Conservation (phyloP, 1,140 invertebrate species). For the Drosophila carrolli region DNA sequence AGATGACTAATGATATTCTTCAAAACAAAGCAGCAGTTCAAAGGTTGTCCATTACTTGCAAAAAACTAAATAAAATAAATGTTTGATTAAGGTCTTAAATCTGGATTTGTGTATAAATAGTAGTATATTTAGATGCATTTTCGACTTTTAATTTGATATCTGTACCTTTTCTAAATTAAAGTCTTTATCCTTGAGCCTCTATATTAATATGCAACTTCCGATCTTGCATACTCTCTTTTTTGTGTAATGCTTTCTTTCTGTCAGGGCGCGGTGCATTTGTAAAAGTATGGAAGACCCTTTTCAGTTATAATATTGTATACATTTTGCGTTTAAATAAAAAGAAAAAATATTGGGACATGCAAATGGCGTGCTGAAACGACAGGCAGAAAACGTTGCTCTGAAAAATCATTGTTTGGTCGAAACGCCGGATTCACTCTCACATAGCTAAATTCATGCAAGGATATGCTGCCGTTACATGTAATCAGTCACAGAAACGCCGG, state of each 20-base stretch:
- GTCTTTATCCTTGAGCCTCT: background rate
- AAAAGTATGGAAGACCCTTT: constrained; percentile 48
- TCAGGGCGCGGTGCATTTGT: constrained; percentile 30
- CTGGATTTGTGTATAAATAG: too few species aligned
- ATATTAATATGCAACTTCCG: background rate
- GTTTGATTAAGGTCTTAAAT: too few species aligned
- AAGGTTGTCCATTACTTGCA: too few species aligned
- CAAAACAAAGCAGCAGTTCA: too few species aligned
- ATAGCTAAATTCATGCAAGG: constrained; percentile 67
- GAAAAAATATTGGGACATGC: constrained; percentile 58
- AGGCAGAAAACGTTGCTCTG: constrained; percentile 36
- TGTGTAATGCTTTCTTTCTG: constrained; percentile 27
- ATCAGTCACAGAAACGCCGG: constrained; percentile 80
- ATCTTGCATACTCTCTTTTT: constrained; percentile 23
- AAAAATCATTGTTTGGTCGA: constrained; percentile 64
- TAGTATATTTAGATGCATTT: too few species aligned
- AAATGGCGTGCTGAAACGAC: constrained; percentile 70
- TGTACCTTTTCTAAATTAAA: too few species aligned
- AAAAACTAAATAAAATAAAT: too few species aligned
- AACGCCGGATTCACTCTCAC: constrained; percentile 52
- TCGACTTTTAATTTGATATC: too few species aligned
- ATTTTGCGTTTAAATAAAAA: constrained; percentile 53
- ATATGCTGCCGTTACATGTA: constrained; percentile 71
- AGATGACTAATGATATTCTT: too few species aligned
- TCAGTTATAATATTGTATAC: constrained; percentile 60